Percentiles rank a stretch among this genome's conserved stretches.
Evolutionary conservation across 1,140 invertebrate genomes (phyloP).

Genomic region (Carposina sasakii): DNA sequence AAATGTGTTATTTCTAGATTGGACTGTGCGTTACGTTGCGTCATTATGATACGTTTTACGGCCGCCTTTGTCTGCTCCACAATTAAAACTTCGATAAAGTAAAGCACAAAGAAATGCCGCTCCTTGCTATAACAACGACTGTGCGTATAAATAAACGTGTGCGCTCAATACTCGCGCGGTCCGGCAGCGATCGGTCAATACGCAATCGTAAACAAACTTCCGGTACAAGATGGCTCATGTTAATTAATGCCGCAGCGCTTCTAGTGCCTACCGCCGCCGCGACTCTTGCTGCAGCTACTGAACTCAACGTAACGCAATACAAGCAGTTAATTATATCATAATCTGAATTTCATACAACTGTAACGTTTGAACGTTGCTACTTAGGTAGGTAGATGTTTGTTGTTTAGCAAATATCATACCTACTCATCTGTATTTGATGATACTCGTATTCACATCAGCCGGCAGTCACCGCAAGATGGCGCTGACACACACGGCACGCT

Average conservation of each 20-base stretch:
- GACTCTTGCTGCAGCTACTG: no score
- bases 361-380: no score
- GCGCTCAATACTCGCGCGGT: slow-evolving; percentile 29
- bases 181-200: slow-evolving; percentile 59
- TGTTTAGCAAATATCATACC: no score
- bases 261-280: no score
- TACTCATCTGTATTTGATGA: no score
- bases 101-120: slow-evolving; percentile 60
- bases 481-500: slow-evolving; percentile 7
- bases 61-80: slow-evolving; percentile 59
- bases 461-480: slow-evolving; percentile 8
- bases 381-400: no score
- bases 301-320: no score
- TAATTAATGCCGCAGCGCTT: no score
- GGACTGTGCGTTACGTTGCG: slow-evolving; percentile 36
- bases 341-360: no score
- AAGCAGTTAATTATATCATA: no score
- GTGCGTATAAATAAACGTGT: slow-evolving; percentile 56
- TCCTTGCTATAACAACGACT: slow-evolving; percentile 49
- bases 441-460: not conserved
- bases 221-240: slow-evolving; percentile 54
- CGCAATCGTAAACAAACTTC: slow-evolving; percentile 65
- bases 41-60: slow-evolving; percentile 33
- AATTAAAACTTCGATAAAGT: slow-evolving; percentile 67
- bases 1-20: slow-evolving; percentile 62